Evolutionary conservation across 1,140 invertebrate genomes (phyloP).

Genomic region (Formica exsecta): DNA sequence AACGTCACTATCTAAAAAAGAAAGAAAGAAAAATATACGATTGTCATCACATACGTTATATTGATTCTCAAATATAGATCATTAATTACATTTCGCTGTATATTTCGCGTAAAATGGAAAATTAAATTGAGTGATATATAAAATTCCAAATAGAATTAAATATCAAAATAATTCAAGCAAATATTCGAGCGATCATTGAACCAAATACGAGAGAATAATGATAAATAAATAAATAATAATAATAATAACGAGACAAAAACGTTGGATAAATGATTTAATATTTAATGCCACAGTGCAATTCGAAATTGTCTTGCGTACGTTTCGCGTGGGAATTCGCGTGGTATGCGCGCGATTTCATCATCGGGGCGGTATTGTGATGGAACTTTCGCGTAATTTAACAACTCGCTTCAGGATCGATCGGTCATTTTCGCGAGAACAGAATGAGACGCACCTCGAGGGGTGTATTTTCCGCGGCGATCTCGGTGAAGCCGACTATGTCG

Average conservation of each 20-base stretch:
- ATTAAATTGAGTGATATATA: neutral
- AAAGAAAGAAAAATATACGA: neutral
- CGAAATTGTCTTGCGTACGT: conserved; percentile 13
- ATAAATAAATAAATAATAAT: neutral
- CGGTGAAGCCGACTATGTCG: conserved; percentile 97
- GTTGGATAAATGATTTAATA: neutral
- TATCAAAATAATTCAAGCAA: neutral
- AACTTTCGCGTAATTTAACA: conserved; percentile 39
- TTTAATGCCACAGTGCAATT: neutral
- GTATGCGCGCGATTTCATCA: conserved; percentile 20
- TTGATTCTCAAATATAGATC: neutral
- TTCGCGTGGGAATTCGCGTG: neutral
- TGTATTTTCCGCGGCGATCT: conserved; percentile 95
- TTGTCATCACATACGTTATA: neutral
- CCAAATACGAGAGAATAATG: neutral
- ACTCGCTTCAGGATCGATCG: conserved; percentile 28
- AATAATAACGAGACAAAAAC: neutral
- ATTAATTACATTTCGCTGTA: neutral
- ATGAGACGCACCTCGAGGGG: conserved; percentile 91
- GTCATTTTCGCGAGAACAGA: neutral
- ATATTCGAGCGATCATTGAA: neutral
- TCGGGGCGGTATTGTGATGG: neutral
- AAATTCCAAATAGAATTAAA: neutral
- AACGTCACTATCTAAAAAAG: conserved; percentile 94
- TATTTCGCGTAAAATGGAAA: neutral